phyloP scores from a whole-genome alignment of 2,797 vertebrate species.

The Acanthurus leucopareius region DNA sequence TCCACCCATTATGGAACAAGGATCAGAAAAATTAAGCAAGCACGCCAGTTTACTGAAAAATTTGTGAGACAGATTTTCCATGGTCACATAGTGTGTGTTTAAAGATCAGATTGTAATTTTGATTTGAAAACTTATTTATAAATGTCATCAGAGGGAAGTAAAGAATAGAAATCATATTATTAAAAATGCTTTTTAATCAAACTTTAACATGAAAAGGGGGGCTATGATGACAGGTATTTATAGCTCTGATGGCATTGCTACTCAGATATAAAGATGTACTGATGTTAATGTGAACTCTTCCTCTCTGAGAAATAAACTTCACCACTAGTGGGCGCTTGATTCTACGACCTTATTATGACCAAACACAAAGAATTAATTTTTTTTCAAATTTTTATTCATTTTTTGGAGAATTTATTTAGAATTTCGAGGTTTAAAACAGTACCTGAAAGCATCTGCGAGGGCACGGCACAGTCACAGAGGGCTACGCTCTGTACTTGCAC shows the following conservation, averaged over 20 bases:
- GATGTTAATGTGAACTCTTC: neutral
- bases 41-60: too few species aligned
- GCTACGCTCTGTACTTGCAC: neutral
- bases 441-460: neutral
- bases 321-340: neutral
- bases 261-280: neutral
- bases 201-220: neutral
- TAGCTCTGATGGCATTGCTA: too few species aligned
- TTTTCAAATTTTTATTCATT: neutral
- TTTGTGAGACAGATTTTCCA: too few species aligned
- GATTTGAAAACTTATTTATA: neutral
- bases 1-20: neutral
- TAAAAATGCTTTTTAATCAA: neutral
- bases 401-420: neutral
- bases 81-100: neutral
- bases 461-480: neutral
- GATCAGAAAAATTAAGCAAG: neutral
- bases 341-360: neutral
- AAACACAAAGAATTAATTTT: neutral
- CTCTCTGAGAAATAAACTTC: neutral
- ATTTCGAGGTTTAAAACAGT: neutral
- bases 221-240: too few species aligned
- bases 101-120: neutral
- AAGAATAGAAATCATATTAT: neutral
- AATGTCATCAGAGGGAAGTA: neutral